Percentiles rank a stretch among this genome's conserved stretches.
Evolutionary conservation across 2,113 vertebrate genomes (phyloP).

Genomic region (Erinaceus europaeus): DNA sequence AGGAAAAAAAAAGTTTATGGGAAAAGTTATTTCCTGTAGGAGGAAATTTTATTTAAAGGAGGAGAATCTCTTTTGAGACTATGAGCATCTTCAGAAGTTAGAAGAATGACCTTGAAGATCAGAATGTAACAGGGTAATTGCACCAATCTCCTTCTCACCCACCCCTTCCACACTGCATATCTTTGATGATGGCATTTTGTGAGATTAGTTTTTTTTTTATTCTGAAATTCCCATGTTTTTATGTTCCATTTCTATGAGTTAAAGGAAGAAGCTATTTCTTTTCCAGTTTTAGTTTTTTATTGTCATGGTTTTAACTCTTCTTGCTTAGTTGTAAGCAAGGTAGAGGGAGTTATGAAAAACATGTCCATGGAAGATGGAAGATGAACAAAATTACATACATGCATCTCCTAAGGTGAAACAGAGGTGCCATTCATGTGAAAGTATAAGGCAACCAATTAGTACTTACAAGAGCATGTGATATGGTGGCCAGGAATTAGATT

Average conservation of each 20-base stretch:
- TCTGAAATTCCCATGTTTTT: conserved; percentile 4
- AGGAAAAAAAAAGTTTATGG: too few species aligned
- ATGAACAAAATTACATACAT: neutral
- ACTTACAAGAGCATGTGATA: too few species aligned
- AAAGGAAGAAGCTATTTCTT: conserved; percentile 23
- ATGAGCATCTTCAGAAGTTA: neutral
- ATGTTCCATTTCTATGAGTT: neutral
- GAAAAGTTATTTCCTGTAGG: too few species aligned
- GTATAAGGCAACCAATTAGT: neutral
- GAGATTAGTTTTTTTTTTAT: neutral
- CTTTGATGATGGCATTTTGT: neutral
- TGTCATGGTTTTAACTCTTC: neutral
- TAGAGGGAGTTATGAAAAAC: neutral
- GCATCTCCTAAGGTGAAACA: neutral
- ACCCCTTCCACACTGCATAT: neutral
- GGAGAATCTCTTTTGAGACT: too few species aligned
- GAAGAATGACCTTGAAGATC: neutral
- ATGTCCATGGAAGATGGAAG: neutral
- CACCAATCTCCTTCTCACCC: fast-evolving
- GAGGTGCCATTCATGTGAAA: neutral
- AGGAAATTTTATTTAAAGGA: too few species aligned
- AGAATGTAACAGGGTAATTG: neutral
- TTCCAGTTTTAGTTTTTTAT: conserved; percentile 25
- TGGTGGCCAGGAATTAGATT: fast-evolving
- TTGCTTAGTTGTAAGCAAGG: neutral